A percentile compares a stretch with the other conserved stretches of the same genome.
Evolutionary conservation across 1,140 invertebrate genomes (phyloP).

Genomic region (Zaprionus taronus): DNA sequence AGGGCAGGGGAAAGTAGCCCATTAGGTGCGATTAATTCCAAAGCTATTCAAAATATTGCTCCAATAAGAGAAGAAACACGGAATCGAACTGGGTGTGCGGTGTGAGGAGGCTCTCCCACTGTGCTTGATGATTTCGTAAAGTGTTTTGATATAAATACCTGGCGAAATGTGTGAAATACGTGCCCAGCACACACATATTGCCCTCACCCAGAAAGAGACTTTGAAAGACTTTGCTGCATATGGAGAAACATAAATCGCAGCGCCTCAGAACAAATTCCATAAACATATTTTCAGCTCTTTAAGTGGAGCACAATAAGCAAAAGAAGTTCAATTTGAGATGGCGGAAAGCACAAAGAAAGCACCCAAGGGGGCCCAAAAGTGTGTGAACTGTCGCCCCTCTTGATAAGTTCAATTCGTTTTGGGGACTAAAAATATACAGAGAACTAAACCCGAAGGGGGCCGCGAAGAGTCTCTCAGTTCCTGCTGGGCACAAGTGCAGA

Average conservation of each 20-base stretch:
- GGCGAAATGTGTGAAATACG: constrained; percentile 39
- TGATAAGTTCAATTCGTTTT: constrained; percentile 7
- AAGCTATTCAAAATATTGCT: constrained; percentile 36
- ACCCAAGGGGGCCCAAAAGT: background rate
- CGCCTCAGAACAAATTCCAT: constrained; percentile 23
- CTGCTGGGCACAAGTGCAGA: constrained; percentile 18
- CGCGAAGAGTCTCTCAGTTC: background rate
- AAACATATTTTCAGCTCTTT: constrained; percentile 44
- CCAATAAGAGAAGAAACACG: constrained; percentile 10
- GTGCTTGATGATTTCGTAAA: constrained; percentile 38
- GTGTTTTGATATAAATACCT: constrained; percentile 52
- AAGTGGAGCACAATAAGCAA: constrained; percentile 36
- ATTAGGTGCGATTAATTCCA: constrained; percentile 25
- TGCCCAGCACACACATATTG: background rate
- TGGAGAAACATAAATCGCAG: constrained; percentile 14
- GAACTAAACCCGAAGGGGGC: background rate
- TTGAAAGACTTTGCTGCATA: background rate
- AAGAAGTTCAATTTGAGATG: constrained; percentile 23
- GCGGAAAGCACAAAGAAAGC: background rate
- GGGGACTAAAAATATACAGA: constrained; percentile 5
- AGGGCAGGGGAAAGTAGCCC: background rate
- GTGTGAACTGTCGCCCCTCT: constrained; percentile 3
- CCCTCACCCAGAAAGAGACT: background rate
- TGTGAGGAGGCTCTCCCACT: background rate
- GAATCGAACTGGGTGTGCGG: background rate